Evolutionary conservation across 2,888 invertebrate species (phyloP).

Genomic region (Drosophila tripunctata): DNA sequence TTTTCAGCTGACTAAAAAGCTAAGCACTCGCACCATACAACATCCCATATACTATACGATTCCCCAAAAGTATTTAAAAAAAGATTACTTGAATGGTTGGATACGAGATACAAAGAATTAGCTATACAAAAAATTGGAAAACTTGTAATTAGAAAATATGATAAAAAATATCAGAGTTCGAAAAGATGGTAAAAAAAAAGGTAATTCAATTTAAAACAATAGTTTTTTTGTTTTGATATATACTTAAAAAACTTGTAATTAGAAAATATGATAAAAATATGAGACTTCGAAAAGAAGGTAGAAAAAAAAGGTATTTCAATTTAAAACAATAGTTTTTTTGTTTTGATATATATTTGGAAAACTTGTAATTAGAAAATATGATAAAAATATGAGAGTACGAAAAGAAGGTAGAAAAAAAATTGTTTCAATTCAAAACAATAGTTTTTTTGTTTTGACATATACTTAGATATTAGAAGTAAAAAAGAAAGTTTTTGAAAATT

Average conservation of each 20-base stretch:
- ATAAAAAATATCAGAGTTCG: too few species aligned
- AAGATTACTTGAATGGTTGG: too few species aligned
- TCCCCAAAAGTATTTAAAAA: neutral
- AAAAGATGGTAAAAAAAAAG: neutral
- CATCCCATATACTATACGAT: slow-evolving; percentile 33
- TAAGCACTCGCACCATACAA: slow-evolving; percentile 60
- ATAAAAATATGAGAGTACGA: too few species aligned
- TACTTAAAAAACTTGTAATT: neutral
- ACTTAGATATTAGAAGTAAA: too few species aligned
- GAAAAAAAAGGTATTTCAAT: neutral
- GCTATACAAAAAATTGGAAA: neutral
- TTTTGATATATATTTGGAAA: too few species aligned
- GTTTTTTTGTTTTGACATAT: too few species aligned
- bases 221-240: too few species aligned
- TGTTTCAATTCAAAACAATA: neutral
- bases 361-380: neutral
- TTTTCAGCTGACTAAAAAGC: slow-evolving; percentile 69
- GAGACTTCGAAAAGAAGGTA: neutral
- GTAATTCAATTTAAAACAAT: neutral
- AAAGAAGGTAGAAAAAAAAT: neutral
- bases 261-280: neutral
- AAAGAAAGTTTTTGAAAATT: too few species aligned
- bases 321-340: neutral
- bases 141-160: neutral
- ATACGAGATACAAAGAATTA: neutral